phyloP scores from a whole-genome alignment of 37 sponge, comb jelly and placozoan genomes.

The Halichondria panicea region DNA sequence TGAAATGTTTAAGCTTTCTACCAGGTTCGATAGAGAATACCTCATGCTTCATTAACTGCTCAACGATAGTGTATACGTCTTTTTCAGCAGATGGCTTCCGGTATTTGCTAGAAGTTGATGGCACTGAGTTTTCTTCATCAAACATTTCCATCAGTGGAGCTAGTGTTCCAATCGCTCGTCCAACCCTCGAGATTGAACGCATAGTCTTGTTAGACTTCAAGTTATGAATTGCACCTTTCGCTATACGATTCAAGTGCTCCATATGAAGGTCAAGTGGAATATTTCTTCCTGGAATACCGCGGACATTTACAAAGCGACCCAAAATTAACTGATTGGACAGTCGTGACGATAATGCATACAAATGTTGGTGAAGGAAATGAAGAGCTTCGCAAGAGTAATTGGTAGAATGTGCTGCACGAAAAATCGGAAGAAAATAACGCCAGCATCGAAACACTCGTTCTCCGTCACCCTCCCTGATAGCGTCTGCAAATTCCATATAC shows the following conservation, averaged over 20 bases:
- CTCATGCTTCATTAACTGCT: neutral
- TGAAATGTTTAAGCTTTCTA: neutral
- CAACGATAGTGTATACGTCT: neutral
- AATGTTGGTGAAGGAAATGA: slow-evolving; percentile 21
- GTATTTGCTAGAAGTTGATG: neutral
- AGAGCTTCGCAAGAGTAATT: no score
- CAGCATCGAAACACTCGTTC: no score
- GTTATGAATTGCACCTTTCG: neutral
- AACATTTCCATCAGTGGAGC: neutral
- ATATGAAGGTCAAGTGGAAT: neutral
- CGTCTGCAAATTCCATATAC: slow-evolving; percentile 21
- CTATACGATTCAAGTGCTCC: neutral
- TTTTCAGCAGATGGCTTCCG: neutral
- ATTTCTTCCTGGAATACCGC: neutral
- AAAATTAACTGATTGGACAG: no score
- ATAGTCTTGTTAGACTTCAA: neutral
- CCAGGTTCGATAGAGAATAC: neutral
- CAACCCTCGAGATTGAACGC: neutral
- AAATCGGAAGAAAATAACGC: no score
- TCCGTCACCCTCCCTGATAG: no score
- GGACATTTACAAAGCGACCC: neutral
- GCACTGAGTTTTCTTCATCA: neutral
- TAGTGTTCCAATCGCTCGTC: neutral
- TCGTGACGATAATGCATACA: no score
- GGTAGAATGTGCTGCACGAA: no score